Conservation (phyloP, 2,113 vertebrate genomes). For the Progne subis region DNA sequence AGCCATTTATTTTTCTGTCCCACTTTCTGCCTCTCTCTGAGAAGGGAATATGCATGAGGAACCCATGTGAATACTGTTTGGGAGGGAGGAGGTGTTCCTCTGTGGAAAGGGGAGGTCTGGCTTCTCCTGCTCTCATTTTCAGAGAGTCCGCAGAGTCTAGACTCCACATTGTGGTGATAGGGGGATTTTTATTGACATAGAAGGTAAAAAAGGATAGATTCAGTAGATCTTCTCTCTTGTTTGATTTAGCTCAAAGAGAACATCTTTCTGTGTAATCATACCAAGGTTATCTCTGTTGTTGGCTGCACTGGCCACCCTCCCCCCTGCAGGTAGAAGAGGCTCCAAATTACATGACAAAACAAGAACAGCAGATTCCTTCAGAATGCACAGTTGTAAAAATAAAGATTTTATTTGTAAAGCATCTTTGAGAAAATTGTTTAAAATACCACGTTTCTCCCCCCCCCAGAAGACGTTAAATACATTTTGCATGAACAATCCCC, state of each 20-base stretch:
- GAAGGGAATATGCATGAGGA: neutral
- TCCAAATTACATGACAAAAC: neutral
- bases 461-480: neutral
- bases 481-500: neutral
- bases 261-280: neutral
- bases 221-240: neutral
- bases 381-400: constrained; percentile 25
- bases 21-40: neutral
- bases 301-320: neutral
- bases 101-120: neutral
- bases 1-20: neutral
- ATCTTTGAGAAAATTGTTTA: neutral
- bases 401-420: constrained; percentile 44
- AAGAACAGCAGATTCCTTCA: neutral
- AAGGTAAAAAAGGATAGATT: neutral
- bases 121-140: neutral
- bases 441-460: neutral
- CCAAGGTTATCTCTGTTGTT: neutral
- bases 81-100: fast-evolving
- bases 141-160: neutral
- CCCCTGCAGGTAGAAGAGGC: neutral
- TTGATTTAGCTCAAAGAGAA: neutral
- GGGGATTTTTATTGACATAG: neutral
- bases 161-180: neutral
- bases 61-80: neutral